These are phyloP conservation scores for Abrostola triplasia DNA, from an alignment of 2,888 invertebrate genomes.

Conservation along the genomic window DNA sequence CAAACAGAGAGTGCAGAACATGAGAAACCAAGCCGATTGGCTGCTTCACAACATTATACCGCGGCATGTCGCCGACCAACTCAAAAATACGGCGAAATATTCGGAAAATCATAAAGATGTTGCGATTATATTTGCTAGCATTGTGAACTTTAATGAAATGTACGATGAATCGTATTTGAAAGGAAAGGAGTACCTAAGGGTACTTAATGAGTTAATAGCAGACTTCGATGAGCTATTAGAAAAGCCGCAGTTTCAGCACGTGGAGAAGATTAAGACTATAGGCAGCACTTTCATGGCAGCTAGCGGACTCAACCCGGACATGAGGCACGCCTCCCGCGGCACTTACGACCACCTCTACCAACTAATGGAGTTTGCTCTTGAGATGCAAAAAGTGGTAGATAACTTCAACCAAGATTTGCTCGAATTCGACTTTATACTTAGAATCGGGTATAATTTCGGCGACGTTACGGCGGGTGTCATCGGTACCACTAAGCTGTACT, in stretches of 20 bases:
- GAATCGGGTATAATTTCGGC: constrained; percentile 97
- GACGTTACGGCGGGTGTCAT: constrained; percentile 99
- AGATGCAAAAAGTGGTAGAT: constrained; percentile 95
- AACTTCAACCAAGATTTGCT: constrained; percentile 96
- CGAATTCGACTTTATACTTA: constrained; percentile 95
- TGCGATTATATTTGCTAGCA: constrained; percentile 98
- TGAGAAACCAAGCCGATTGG: constrained; percentile 99
- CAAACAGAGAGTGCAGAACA: constrained; percentile 95
- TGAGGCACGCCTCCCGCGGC: constrained; percentile 91
- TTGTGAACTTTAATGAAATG: constrained; percentile 99
- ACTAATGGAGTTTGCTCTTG: constrained; percentile 97
- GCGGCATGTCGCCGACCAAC: constrained; percentile 96
- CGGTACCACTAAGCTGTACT: constrained; percentile 98
- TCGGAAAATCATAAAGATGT: constrained; percentile 97
- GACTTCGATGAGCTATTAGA: constrained; percentile 98
- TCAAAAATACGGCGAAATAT: constrained; percentile 97
- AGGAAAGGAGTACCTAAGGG: constrained; percentile 97
- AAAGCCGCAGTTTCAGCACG: constrained; percentile 93
- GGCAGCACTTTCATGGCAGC: constrained; percentile 99
- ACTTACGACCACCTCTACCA: constrained; percentile 94
- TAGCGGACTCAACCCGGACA: constrained; percentile 95
- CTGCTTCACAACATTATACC: constrained; percentile 98
- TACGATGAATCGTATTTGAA: constrained; percentile 99
- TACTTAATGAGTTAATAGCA: constrained; percentile 97
- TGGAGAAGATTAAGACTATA: constrained; percentile 99